A percentile compares a stretch with the other conserved stretches of the same genome.
phyloP scores from a whole-genome alignment of 53 echinoderm and acorn worm genomes.

The Stichopus horrens region DNA sequence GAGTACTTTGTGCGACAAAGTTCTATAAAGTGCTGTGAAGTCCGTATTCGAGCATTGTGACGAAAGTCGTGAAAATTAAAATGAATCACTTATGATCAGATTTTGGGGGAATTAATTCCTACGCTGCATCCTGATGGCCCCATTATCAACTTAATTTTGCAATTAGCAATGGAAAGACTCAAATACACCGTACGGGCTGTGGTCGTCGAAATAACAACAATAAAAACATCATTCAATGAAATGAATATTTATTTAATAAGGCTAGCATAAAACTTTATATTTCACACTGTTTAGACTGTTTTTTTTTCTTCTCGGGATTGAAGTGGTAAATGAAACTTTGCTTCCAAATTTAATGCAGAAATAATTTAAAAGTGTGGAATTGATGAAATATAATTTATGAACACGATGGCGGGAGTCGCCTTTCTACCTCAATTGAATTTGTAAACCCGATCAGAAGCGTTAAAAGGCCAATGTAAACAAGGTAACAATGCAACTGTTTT shows the following conservation, averaged over 20 bases:
- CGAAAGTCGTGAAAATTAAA: constrained; percentile 7
- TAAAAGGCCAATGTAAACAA: background rate
- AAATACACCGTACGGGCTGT: background rate
- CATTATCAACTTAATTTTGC: constrained; percentile 20
- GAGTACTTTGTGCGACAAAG: constrained; percentile 22
- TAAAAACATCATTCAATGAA: background rate
- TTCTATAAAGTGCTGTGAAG: background rate
- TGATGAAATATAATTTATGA: background rate
- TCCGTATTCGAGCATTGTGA: background rate
- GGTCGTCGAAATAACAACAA: background rate
- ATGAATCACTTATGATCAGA: constrained; percentile 23
- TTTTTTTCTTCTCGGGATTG: background rate
- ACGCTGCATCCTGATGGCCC: constrained; percentile 13
- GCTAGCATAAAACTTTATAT: background rate
- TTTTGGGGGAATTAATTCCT: constrained; percentile 9
- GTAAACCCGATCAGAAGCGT: background rate
- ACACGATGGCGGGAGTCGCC: background rate
- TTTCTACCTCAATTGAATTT: background rate
- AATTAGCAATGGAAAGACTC: background rate
- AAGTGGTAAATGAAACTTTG: background rate
- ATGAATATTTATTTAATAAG: constrained; percentile 25
- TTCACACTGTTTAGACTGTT: background rate
- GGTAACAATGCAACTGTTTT: background rate
- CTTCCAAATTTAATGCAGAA: background rate
- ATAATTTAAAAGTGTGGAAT: background rate